A percentile compares a stretch with the other conserved stretches of the same genome.
Conservation (phyloP, 2,113 vertebrate genomes). For the Hypocryptadius cinnamomeus region DNA sequence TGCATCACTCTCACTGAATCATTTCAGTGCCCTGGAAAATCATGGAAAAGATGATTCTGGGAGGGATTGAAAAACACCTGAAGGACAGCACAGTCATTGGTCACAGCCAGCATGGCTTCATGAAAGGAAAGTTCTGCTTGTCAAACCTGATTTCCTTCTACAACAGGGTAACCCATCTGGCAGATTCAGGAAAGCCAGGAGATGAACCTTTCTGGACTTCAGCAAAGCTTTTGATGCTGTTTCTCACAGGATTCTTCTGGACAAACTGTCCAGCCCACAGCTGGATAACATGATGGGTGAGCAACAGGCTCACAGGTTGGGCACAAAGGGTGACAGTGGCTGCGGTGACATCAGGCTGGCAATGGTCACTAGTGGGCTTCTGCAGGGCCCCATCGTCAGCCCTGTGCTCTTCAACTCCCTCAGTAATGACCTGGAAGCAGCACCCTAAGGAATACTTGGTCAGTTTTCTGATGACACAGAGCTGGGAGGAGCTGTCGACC, state of each 20-base stretch:
- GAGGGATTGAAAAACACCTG: neutral
- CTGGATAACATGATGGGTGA: neutral
- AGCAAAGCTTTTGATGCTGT: neutral
- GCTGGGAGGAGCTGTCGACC: accelerated
- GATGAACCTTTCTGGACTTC: neutral
- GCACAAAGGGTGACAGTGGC: no score
- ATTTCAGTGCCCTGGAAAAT: neutral
- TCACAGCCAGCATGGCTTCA: neutral
- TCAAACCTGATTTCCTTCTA: neutral
- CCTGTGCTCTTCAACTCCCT: neutral
- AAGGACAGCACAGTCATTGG: neutral
- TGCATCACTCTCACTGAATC: neutral
- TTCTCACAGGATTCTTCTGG: neutral
- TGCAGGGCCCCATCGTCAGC: neutral
- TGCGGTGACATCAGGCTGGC: neutral
- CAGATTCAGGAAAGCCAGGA: neutral
- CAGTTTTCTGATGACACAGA: neutral
- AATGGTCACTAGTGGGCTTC: neutral
- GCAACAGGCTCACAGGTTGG: accelerated
- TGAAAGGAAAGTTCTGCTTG: neutral
- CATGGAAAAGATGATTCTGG: neutral
- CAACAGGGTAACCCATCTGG: neutral
- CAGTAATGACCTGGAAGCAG: neutral
- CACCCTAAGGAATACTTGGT: neutral
- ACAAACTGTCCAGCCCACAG: neutral